These are phyloP conservation scores for Zosterops hypoxanthus DNA, from an alignment of 2,113 vertebrate genomes.

Conservation along the genomic window DNA sequence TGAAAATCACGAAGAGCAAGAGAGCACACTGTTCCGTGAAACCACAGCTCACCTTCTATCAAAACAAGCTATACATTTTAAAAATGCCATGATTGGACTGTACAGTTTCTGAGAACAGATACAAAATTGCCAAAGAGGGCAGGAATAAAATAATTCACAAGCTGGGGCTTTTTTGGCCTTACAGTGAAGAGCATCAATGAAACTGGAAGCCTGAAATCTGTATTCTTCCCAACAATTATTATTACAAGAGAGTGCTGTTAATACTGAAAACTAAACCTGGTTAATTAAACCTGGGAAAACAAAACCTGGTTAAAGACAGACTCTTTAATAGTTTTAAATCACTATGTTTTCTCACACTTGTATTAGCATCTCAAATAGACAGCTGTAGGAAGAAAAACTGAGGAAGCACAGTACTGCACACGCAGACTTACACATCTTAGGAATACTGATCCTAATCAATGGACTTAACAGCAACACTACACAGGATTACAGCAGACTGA, in stretches of 20 bases:
- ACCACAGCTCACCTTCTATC: background rate
- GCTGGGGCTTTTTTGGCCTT: background rate
- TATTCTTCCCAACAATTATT: background rate
- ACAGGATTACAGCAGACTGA: background rate
- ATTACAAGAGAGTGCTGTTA: background rate
- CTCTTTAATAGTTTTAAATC: background rate
- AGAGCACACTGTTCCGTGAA: background rate
- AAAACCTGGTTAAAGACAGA: background rate
- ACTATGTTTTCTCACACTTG: background rate
- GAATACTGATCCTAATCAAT: background rate
- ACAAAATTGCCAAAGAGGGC: background rate
- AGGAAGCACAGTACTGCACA: background rate
- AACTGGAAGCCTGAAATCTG: background rate
- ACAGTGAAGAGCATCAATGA: background rate
- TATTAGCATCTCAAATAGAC: background rate
- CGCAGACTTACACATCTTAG: background rate
- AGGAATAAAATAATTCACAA: background rate
- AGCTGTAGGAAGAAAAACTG: background rate
- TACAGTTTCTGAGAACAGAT: background rate
- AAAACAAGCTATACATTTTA: background rate
- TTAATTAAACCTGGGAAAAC: background rate
- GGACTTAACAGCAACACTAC: background rate
- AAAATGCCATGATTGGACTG: background rate
- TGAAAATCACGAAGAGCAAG: background rate
- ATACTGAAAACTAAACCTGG: background rate